phyloP scores from a whole-genome alignment of 2,113 vertebrate genomes.

The Galeopterus variegatus region DNA sequence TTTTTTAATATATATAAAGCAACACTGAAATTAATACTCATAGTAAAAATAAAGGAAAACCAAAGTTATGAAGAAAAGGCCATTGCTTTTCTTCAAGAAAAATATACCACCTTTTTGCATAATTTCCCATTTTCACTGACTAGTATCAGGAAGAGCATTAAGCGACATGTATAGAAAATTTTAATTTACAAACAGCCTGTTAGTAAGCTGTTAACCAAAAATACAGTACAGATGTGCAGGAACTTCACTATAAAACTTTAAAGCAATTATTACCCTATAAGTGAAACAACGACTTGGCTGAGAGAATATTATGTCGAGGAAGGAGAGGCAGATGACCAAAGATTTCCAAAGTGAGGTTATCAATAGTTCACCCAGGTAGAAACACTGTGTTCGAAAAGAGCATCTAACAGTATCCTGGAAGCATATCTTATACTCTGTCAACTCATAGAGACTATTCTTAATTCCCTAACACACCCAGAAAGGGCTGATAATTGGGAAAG shows the following conservation, averaged over 20 bases:
- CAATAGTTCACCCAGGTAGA: background rate
- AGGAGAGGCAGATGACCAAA: background rate
- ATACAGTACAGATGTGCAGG: background rate
- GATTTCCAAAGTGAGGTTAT: background rate
- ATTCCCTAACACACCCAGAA: background rate
- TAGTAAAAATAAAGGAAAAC: background rate
- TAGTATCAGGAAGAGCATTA: background rate
- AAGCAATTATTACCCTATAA: background rate
- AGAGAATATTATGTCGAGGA: background rate
- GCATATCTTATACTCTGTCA: background rate
- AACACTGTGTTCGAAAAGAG: background rate
- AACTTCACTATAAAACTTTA: background rate
- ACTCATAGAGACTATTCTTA: background rate
- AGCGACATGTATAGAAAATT: background rate
- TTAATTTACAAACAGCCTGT: background rate
- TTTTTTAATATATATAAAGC: background rate
- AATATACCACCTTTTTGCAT: background rate
- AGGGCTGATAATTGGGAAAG: background rate
- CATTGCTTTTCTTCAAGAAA: background rate
- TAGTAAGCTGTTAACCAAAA: background rate
- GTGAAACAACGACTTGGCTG: background rate
- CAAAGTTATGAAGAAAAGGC: background rate
- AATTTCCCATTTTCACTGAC: background rate
- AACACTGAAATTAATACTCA: background rate
- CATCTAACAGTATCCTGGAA: background rate